Conservation (phyloP, 2,113 vertebrate species). For the Bambusicola thoracicus region DNA sequence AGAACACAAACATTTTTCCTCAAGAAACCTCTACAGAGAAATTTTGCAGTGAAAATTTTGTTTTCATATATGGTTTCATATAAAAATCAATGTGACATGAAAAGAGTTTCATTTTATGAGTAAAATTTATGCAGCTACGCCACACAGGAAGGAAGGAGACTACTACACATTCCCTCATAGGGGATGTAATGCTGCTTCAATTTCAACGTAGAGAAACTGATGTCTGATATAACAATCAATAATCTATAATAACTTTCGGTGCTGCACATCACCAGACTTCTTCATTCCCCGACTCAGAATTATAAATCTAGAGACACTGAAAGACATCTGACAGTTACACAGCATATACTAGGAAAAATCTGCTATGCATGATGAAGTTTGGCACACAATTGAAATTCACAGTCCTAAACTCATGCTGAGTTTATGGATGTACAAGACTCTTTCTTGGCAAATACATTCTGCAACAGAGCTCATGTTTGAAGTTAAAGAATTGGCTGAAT, state of each 20-base stretch:
- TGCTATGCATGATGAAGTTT: not conserved
- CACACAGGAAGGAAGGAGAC: not conserved
- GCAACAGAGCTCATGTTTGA: not conserved
- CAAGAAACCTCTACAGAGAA: not conserved
- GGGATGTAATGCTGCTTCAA: not conserved
- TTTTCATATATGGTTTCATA: not conserved
- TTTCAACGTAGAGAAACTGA: not conserved
- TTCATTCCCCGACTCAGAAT: not conserved
- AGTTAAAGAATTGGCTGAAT: not conserved
- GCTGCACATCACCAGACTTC: not conserved
- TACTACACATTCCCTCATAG: not conserved
- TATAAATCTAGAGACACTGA: not conserved
- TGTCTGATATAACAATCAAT: not conserved
- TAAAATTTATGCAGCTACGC: not conserved
- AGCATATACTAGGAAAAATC: not conserved
- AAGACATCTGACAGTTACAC: not conserved
- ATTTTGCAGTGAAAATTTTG: not conserved
- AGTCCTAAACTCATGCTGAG: not conserved
- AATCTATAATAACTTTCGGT: not conserved
- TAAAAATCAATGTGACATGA: not conserved
- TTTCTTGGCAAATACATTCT: not conserved
- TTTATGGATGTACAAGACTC: not conserved
- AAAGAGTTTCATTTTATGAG: not conserved
- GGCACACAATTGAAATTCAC: not conserved
- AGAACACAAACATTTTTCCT: not conserved